Evolutionary conservation across 2,888 invertebrate genomes (phyloP).

Genomic region (Catocala sponsa): DNA sequence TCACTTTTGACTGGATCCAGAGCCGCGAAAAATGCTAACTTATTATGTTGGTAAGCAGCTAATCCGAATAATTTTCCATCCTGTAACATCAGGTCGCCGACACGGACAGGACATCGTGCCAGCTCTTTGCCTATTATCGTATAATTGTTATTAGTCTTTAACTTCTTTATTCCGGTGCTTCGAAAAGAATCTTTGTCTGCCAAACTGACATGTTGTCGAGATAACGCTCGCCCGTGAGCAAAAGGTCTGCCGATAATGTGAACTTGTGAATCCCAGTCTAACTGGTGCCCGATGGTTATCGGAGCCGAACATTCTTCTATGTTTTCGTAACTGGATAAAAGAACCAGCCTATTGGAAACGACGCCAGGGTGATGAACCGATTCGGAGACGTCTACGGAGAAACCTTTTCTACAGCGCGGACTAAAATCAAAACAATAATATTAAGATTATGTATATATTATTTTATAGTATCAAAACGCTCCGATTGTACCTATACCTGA

Average conservation of each 20-base stretch:
- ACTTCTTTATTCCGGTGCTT: slow-evolving; percentile 26
- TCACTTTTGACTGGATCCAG: slow-evolving; percentile 57
- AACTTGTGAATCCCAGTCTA: slow-evolving; percentile 52
- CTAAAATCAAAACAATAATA: slow-evolving; percentile 58
- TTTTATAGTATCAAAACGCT: too few species aligned
- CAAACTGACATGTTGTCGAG: slow-evolving; percentile 66
- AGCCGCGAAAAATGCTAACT: slow-evolving; percentile 69
- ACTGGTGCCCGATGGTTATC: slow-evolving; percentile 59
- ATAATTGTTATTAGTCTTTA: slow-evolving; percentile 56
- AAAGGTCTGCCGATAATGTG: slow-evolving; percentile 71
- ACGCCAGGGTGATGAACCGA: slow-evolving; percentile 65
- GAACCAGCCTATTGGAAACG: slow-evolving; percentile 65
- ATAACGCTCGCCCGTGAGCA: slow-evolving; percentile 60
- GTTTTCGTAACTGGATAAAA: slow-evolving; percentile 68
- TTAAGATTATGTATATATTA: neutral
- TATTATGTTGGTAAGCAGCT: slow-evolving; percentile 64
- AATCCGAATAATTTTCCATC: slow-evolving; percentile 66
- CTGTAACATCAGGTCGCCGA: slow-evolving; percentile 76
- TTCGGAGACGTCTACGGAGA: slow-evolving; percentile 65
- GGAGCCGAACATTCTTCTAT: slow-evolving; percentile 63
- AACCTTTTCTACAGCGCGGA: slow-evolving; percentile 76
- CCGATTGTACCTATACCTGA: too few species aligned
- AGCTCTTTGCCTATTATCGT: slow-evolving; percentile 70
- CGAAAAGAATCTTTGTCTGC: slow-evolving; percentile 28
- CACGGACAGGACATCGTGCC: slow-evolving; percentile 70